Base-by-base conservation (phyloP, 2,113 vertebrate genomes). In the Pseudopipra pipra region DNA sequence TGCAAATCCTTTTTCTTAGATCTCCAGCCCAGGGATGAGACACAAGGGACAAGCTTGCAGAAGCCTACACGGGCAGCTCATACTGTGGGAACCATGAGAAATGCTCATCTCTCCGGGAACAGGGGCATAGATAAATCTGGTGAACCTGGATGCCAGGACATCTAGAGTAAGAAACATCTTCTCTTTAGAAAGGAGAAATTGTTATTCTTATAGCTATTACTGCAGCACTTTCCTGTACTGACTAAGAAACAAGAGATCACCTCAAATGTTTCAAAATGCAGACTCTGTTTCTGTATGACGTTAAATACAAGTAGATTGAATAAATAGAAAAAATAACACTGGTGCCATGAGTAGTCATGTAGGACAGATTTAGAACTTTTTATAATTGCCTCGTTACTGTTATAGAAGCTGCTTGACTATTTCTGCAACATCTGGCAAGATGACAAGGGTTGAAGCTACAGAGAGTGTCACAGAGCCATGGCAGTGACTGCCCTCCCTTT, bases 41-140 rank as follows among this genome's bases (percentile, higher is more conserved):
- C 27, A 59, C 8, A 14, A 47, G 43, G 61, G 11, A 8, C 19
- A 73, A 58, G 46, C 78, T 67, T 87, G 28, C 37, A 77, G 46
- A 43, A 83, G 18, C 25, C 56, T 65, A 28, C 35, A 54, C 41
- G 39, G 77, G 18, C 20, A 67, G 9, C 7, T 75, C 15, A 5
- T 21, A 25, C 22, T 2, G 0, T 19, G 39, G 51, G 73, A 77
- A 55, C 9, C 7, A 6, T 1, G 1, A 58, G 61, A 74, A 81
- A 67, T 2, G 0, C 12, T 74, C 0, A 0, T 65, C 44, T 92
- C 22, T 4, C 17, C 14, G 12, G 8, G 35, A 12, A 1, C 6
- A 8, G 17, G 27, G 49, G 12, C 28, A 43, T 4, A n/a, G 27
- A 16, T 22, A n/a, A 66, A 44, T 37, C 24, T 72, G 24, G 4